Conservation (phyloP, 2,888 invertebrate species). For the Proisotoma minuta region DNA sequence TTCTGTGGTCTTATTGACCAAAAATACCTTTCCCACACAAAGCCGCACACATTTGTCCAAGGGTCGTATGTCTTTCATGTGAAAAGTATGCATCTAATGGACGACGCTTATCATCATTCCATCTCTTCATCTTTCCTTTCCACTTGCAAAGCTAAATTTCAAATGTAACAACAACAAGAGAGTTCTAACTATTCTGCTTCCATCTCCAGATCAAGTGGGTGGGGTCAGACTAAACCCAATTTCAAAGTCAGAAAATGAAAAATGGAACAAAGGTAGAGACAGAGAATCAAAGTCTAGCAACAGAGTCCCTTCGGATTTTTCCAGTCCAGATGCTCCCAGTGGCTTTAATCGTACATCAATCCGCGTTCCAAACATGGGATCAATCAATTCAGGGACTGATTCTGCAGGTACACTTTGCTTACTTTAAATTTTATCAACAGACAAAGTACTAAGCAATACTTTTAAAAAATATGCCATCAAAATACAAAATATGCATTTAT, state of each 20-base stretch:
- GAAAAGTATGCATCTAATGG: too few species aligned
- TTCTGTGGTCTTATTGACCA: too few species aligned
- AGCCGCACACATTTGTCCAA: too few species aligned
- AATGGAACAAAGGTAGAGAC: conserved; percentile 28
- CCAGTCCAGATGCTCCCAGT: conserved; percentile 18
- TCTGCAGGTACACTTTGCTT: conserved; percentile 31
- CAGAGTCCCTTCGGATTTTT: conserved; percentile 23
- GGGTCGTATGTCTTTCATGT: too few species aligned
- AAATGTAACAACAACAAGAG: too few species aligned
- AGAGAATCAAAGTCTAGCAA: conserved; percentile 13
- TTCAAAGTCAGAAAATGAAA: conserved; percentile 40
- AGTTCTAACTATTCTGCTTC: too few species aligned
- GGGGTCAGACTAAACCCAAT: conserved; percentile 44
- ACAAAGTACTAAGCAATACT: too few species aligned
- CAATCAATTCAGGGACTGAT: conserved; percentile 40
- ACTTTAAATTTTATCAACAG: background rate
- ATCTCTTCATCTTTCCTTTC: too few species aligned
- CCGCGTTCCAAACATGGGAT: conserved; percentile 40
- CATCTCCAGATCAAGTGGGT: conserved; percentile 39
- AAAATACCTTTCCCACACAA: too few species aligned
- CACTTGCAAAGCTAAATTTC: too few species aligned
- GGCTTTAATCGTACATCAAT: conserved; percentile 27
- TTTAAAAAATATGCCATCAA: background rate
- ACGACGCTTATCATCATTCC: too few species aligned
- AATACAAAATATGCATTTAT: background rate